phyloP scores from a whole-genome alignment of 2,797 vertebrate genomes.

The Xyrichtys novacula region DNA sequence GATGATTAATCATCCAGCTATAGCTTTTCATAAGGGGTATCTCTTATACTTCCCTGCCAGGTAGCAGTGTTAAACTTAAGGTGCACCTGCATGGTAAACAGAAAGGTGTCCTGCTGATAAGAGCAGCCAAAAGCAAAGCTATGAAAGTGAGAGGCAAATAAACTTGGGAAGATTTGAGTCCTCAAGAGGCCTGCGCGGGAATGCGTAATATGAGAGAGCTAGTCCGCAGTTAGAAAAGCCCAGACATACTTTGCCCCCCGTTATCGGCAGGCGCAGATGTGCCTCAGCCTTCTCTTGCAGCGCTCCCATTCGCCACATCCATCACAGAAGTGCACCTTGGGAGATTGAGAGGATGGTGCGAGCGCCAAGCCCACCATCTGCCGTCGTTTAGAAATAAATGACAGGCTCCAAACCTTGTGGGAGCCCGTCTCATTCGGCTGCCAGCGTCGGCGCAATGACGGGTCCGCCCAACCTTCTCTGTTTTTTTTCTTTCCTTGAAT shows the following conservation, averaged over 20 bases:
- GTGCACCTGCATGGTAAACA: constrained; percentile 46
- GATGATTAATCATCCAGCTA: constrained; percentile 22
- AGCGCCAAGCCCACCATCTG: constrained; percentile 84
- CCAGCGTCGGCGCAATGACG: constrained; percentile 71
- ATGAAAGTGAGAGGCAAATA: constrained; percentile 71
- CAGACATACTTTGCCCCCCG: constrained; percentile 77
- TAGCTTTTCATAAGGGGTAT: constrained; percentile 9
- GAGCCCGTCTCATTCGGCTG: constrained; percentile 79
- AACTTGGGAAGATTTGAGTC: constrained; percentile 55
- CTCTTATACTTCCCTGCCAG: constrained; percentile 33
- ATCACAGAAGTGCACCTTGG: constrained; percentile 84
- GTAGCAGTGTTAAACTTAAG: constrained; percentile 57
- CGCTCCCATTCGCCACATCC: constrained; percentile 80
- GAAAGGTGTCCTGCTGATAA: constrained; percentile 59
- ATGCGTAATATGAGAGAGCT: constrained; percentile 70
- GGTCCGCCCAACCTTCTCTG: constrained; percentile 73
- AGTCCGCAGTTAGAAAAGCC: constrained; percentile 67
- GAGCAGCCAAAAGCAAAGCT: constrained; percentile 45
- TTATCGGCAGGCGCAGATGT: constrained; percentile 83
- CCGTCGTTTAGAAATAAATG: constrained; percentile 85
- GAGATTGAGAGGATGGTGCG: constrained; percentile 76
- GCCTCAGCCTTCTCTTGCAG: constrained; percentile 72
- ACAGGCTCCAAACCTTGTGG: constrained; percentile 80
- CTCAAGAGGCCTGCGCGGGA: constrained; percentile 62
- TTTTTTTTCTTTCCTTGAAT: constrained; percentile 56